A percentile compares a stretch with the other conserved stretches of the same genome.
Evolutionary conservation across 2,888 invertebrate genomes (phyloP).

Genomic region (Drosophila mulleri): DNA sequence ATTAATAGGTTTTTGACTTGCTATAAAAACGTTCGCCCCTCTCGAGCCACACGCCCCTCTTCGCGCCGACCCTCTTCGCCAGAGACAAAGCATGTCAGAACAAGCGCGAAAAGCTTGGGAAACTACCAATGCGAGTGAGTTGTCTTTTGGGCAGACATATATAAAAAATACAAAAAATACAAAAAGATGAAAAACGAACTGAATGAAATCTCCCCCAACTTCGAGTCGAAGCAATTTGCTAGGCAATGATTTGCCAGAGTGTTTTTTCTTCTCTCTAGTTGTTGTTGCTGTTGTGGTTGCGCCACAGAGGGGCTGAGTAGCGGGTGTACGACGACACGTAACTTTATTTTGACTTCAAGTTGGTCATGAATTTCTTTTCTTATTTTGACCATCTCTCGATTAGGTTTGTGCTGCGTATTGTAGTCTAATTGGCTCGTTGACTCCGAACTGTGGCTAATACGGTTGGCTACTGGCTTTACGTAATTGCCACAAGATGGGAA

Average conservation of each 20-base stretch:
- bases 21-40: slow-evolving; percentile 55
- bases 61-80: not conserved
- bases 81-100: slow-evolving; percentile 6
- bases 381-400: slow-evolving; percentile 50
- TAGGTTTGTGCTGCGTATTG: slow-evolving; percentile 49
- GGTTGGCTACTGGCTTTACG: slow-evolving; percentile 42
- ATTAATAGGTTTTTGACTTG: slow-evolving; percentile 81
- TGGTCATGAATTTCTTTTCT: slow-evolving; percentile 42
- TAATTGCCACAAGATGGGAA: slow-evolving; percentile 71
- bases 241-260: slow-evolving; percentile 74
- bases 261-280: slow-evolving; percentile 4
- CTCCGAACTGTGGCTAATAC: slow-evolving; percentile 64
- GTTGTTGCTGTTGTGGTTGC: not conserved
- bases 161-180: slow-evolving; percentile 10
- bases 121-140: slow-evolving; percentile 50
- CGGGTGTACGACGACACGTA: slow-evolving; percentile 44
- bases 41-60: not conserved
- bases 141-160: slow-evolving; percentile 44
- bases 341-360: slow-evolving; percentile 44
- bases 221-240: slow-evolving; percentile 59
- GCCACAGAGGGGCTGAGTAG: too few species aligned
- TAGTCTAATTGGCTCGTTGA: slow-evolving; percentile 50
- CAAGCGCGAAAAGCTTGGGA: slow-evolving; percentile 51
- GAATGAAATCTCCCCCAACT: slow-evolving; percentile 49
- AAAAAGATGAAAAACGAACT: slow-evolving; percentile 21